Percentiles rank a stretch among this genome's conserved stretches.
phyloP scores from a whole-genome alignment of 2,113 vertebrate species.

The Heterocephalus glaber region DNA sequence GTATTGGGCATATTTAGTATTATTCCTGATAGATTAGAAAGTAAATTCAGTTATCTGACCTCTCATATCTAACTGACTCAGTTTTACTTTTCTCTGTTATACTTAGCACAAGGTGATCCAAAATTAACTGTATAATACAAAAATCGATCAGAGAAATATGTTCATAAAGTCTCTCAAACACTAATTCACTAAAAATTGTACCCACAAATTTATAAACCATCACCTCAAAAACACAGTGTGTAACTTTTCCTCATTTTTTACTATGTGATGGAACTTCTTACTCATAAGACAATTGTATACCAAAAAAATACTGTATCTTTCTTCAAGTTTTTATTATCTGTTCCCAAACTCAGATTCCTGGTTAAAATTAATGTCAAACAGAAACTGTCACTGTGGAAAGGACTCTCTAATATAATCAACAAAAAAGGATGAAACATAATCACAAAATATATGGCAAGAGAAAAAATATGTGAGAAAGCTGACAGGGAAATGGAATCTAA shows the following conservation, averaged over 20 bases:
- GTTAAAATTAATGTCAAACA: conserved; percentile 63
- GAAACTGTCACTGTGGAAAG: conserved; percentile 7
- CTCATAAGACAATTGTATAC: neutral
- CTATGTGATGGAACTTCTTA: neutral
- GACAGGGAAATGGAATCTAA: conserved; percentile 67
- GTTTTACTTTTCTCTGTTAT: neutral
- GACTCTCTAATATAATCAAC: conserved; percentile 63
- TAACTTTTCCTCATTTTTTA: neutral
- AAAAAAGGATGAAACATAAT: conserved; percentile 70
- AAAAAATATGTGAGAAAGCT: conserved; percentile 49
- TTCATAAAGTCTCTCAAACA: neutral
- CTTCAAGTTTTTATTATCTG: conserved; percentile 7
- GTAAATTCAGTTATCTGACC: neutral
- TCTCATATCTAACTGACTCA: neutral
- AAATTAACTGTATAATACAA: neutral
- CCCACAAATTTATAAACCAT: neutral
- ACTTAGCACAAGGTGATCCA: neutral
- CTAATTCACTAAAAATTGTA: neutral
- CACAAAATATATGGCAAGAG: conserved; percentile 60
- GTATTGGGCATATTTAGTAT: neutral
- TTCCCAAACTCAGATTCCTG: neutral
- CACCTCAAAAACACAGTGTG: neutral
- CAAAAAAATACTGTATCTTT: neutral
- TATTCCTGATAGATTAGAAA: neutral
- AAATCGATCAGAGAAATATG: neutral